Base-by-base conservation (phyloP, 2,113 vertebrate genomes). In the Cryptoleucopteryx plumbea region DNA sequence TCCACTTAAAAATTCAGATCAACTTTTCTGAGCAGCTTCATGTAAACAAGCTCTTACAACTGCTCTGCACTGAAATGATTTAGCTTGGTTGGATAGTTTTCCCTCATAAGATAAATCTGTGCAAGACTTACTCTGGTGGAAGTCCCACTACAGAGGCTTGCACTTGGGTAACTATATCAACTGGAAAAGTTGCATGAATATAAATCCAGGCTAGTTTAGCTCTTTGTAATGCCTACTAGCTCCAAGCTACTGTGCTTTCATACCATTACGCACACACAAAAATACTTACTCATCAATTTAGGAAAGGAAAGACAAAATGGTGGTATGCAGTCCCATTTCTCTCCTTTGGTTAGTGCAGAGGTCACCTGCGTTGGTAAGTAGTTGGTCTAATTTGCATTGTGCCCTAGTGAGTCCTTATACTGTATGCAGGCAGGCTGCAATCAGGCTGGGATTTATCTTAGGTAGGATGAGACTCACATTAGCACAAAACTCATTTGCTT, bases 1-100 rank as follows among this genome's bases (percentile, higher is more conserved):
- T 96, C 88, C 59, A 82, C 53, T 97, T 93, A 93, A 88, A 95
- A 94, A 90, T 95, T 90, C 71, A 77, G 85, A 95, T 96, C 88
- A 96, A 91, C 96, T 91, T 96, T 96, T 95, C 91, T 53, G 62
- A 90, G 70, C n/a, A 77, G 73, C 52, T 82, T 77, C 48, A 0
- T 65, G 73, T 84, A 95, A 95, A 90, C 78, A 79, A 93, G 75
- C 45, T 92, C 32, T 72, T 74, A 83, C 59, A 71, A 88, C 45
- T 71, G 27, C 45, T 87, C 71, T 73, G 73, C 68, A 29, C 73
- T 84, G 86, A 84, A 94, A 74, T 84, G 27, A 10, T 95, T 95
- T 52, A 62, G 9, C 36, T 73, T 70, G 88, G 59, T 81, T 83
- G 67, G 71, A 25, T 62, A 56, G 34, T 67, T 94, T 93, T 86